Conservation (phyloP, 2,797 vertebrate species). For the Enteromius afrohamiltoni region DNA sequence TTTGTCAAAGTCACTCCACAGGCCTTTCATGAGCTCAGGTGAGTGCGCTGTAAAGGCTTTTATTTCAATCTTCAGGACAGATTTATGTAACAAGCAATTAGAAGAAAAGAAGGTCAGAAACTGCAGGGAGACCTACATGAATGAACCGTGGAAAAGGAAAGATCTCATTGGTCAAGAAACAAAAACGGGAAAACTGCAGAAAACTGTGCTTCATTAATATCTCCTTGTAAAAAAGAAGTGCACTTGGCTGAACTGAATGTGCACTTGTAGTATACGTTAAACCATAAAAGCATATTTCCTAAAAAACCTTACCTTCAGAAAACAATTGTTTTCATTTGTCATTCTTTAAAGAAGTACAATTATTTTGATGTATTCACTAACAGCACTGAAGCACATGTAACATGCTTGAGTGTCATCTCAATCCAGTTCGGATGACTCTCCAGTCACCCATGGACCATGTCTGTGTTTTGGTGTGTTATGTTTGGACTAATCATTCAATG, state of each 20-base stretch:
- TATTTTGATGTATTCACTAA: background rate
- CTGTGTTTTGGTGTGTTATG: no score
- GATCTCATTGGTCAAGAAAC: background rate
- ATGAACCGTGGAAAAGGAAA: constrained; percentile 1
- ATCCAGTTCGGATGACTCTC: no score
- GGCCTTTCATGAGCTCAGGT: constrained; percentile 57
- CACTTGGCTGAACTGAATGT: background rate
- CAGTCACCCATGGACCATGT: no score
- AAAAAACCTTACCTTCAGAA: background rate
- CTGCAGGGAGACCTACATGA: constrained; percentile 26
- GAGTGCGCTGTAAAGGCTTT: constrained; percentile 55
- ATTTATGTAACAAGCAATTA: constrained; percentile 59
- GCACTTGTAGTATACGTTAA: background rate
- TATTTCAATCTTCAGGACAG: constrained; percentile 51
- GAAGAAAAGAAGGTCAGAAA: constrained; percentile 44
- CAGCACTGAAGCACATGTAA: background rate
- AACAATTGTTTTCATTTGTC: background rate
- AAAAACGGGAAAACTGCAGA: background rate
- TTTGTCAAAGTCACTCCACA: constrained; percentile 55
- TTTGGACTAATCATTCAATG: no score
- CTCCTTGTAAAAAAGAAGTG: background rate
- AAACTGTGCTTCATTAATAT: background rate
- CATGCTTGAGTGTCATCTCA: background rate
- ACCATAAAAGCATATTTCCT: background rate
- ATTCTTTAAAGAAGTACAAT: background rate